Percentiles rank a stretch among this genome's conserved stretches.
Conservation (phyloP, 2,888 invertebrate genomes). For the Xestia xanthographa region DNA sequence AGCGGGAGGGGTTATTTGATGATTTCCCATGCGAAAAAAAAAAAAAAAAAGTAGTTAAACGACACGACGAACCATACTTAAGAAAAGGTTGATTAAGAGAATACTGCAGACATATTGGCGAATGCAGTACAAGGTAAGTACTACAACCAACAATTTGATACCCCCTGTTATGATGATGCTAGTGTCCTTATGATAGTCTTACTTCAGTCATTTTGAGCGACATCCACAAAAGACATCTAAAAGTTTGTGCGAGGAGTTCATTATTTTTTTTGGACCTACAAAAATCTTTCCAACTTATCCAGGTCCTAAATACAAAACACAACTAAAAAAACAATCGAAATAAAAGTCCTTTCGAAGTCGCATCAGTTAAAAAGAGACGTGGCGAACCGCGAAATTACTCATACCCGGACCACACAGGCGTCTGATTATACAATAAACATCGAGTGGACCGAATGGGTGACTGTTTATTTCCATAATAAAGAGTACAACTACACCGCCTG, state of each 20-base stretch:
- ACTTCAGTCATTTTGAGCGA: neutral
- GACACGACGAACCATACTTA: no score
- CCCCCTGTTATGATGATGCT: neutral
- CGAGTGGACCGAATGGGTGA: neutral
- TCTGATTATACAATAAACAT: slow-evolving; percentile 7
- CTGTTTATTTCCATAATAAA: slow-evolving; percentile 41
- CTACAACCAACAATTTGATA: neutral
- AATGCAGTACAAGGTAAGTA: neutral
- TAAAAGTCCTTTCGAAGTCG: neutral
- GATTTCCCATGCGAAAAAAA: no score
- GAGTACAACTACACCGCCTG: slow-evolving; percentile 3
- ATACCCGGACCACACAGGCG: neutral
- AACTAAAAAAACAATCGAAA: no score
- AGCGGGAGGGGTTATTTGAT: no score
- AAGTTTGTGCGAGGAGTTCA: neutral
- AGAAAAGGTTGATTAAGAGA: neutral
- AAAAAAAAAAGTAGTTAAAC: no score
- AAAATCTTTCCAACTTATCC: neutral
- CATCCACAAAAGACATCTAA: neutral
- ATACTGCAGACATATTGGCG: neutral
- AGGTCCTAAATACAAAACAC: neutral
- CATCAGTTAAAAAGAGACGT: neutral
- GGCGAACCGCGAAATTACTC: slow-evolving; percentile 1
- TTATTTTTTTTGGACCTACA: neutral
- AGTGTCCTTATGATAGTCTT: neutral